phyloP scores from a whole-genome alignment of 2,113 vertebrate species.

The Limanda limanda region DNA sequence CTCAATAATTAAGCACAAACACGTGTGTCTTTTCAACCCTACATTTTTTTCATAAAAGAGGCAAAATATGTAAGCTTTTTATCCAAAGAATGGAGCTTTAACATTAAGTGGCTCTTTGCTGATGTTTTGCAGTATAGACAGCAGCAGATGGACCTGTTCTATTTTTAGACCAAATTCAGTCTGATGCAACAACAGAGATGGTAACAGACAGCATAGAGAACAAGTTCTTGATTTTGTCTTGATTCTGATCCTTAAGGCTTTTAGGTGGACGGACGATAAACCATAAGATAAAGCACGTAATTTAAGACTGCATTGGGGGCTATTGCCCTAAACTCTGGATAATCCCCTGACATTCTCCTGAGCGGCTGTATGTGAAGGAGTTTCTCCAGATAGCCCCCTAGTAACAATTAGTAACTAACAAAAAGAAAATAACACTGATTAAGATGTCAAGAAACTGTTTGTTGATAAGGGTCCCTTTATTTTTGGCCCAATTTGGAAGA shows the following conservation, averaged over 20 bases:
- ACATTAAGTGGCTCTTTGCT: background rate
- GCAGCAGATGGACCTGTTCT: background rate
- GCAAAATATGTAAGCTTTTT: background rate
- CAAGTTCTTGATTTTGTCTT: background rate
- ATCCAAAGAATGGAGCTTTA: background rate
- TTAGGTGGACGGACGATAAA: background rate
- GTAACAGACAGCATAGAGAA: background rate
- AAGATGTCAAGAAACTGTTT: too few species aligned
- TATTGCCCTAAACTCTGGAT: background rate
- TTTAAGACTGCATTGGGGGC: background rate
- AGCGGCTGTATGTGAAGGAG: background rate
- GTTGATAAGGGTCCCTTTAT: too few species aligned
- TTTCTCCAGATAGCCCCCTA: background rate
- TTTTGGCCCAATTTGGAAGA: too few species aligned
- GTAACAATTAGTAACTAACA: too few species aligned
- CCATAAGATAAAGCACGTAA: too few species aligned
- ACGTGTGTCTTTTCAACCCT: too few species aligned
- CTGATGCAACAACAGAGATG: too few species aligned
- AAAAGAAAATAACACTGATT: too few species aligned
- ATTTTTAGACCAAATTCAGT: background rate
- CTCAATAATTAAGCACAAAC: too few species aligned
- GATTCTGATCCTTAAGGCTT: background rate
- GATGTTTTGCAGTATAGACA: background rate
- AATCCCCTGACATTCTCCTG: background rate
- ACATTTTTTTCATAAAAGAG: background rate